Conservation (phyloP, 1,140 invertebrate species). For the Zelostemma sp. region DNA sequence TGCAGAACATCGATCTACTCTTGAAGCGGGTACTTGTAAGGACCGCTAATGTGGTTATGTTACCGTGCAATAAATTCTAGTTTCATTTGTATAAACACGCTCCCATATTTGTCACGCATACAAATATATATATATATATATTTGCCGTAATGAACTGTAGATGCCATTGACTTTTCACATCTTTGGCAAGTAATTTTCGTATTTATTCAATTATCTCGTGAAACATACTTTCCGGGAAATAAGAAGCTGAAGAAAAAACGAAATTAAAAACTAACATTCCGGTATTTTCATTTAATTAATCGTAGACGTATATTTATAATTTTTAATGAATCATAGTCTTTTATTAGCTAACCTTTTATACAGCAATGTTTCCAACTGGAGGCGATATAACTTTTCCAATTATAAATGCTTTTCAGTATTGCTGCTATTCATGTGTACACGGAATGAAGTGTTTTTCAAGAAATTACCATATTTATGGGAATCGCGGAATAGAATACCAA, state of each 20-base stretch:
- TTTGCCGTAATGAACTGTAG: neutral
- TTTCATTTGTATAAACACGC: neutral
- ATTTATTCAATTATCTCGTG: neutral
- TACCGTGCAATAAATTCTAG: neutral
- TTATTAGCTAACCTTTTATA: no score
- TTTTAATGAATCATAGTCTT: no score
- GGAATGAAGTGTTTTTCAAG: neutral
- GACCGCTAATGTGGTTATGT: conserved; percentile 1
- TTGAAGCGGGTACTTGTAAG: neutral
- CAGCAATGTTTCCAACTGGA: no score
- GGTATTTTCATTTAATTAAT: no score
- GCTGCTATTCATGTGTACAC: neutral
- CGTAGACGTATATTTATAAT: no score
- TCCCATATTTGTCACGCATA: neutral
- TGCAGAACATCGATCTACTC: no score
- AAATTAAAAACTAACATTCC: no score
- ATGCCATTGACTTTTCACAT: neutral
- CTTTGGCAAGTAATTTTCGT: neutral
- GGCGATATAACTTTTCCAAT: no score
- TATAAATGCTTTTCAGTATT: no score
- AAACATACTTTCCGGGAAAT: neutral
- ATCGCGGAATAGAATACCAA: neutral
- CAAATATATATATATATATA: neutral
- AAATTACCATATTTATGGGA: conserved; percentile 1
- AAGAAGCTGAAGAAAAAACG: no score